phyloP scores from a whole-genome alignment of 2,797 vertebrate species.

The Macropus fuliginosus region DNA sequence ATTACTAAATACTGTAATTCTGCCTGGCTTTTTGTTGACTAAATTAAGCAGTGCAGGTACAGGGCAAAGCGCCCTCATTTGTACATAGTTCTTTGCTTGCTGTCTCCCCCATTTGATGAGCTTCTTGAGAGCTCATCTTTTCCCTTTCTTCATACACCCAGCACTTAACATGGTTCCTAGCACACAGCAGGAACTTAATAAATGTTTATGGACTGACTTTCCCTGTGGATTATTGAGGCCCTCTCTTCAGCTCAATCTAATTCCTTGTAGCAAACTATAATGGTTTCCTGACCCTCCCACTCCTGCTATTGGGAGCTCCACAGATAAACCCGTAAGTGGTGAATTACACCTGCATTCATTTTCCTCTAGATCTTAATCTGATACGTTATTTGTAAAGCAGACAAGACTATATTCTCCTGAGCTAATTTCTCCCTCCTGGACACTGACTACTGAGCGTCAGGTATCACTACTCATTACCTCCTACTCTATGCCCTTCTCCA shows the following conservation, averaged over 20 bases:
- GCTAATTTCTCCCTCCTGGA: background rate
- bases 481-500: background rate
- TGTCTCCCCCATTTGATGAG: background rate
- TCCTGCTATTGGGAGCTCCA: background rate
- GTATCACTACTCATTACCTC: background rate
- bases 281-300: background rate
- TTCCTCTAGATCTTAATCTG: background rate
- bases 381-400: background rate
- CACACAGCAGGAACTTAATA: background rate
- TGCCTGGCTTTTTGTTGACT: background rate
- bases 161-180: background rate
- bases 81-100: background rate
- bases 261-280: background rate
- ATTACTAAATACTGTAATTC: background rate
- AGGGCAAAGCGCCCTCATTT: background rate
- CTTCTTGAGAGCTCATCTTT: background rate
- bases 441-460: background rate
- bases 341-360: background rate
- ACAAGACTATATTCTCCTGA: background rate
- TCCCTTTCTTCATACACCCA: background rate
- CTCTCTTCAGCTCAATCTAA: background rate
- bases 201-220: background rate
- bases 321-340: background rate
- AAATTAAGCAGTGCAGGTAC: background rate
- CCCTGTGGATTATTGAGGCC: background rate